Evolutionary conservation across 2,888 invertebrate species (phyloP), one percentile per base, ranked within the genome.

Genomic region (Asteroscopus sphinx): DNA sequence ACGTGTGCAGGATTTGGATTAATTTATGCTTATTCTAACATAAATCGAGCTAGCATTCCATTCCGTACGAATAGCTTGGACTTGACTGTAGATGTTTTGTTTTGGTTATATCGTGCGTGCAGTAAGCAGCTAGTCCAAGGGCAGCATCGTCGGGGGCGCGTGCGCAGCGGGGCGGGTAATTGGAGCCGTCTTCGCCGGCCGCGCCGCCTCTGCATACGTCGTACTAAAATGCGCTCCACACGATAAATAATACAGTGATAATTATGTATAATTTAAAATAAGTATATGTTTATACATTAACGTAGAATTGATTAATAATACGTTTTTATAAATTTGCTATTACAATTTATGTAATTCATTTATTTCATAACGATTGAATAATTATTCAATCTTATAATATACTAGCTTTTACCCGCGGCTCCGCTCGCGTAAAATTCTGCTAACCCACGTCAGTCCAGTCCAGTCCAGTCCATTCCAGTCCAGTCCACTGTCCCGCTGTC

Each of bases 51-150:
- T 30, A 3, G 45, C 13, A 57, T 73, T 55, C 30, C 48, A 53
- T 57, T 54, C 33, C 40, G 25, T 33, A 21, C 7, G n/a, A 44
- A 44, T 36, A 33, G 25, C 33, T 15, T 46, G 37, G 33, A 33
- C 26, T 25, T 12, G 17, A 21, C 21, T 45, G 44, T 45, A 44
- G 82, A 51, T 51, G 53, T 60, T 76, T 75, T 81, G 73, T 80
- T 80, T 77, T 73, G 76, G 69, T 76, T 52, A 59, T 69, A 66
- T 72, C 60, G 74, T 74, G 69, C 77, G 68, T 75, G 75, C 70
- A 74, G 76, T 77, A 72, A 76, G 78, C 79, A 80, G 81, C 75
- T 78, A 81, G 83, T 80, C 80, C 86, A 86, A 86, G 86, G 86
- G 77, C 82, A 77, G 62, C 37, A 46, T 40, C 39, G 45, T 65